Conservation (phyloP, 2,888 invertebrate genomes). For the Brassicogethes aeneus region DNA sequence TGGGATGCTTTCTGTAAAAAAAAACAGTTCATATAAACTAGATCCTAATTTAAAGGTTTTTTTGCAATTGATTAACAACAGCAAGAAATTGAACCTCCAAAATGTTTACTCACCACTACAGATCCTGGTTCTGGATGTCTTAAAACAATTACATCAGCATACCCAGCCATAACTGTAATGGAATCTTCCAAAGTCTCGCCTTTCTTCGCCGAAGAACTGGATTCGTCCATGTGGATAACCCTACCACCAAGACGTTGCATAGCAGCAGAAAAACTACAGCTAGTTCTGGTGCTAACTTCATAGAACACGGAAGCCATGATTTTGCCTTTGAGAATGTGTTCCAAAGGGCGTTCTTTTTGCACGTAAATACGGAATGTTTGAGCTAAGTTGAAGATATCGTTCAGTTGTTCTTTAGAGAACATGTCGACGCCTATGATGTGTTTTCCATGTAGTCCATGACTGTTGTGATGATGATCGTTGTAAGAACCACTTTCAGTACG, state of each 20-base stretch:
- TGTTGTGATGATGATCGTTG: conserved; percentile 25
- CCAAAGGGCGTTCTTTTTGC: conserved; percentile 71
- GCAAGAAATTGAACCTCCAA: neutral
- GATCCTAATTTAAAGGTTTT: too few species aligned
- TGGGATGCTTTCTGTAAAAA: conserved; percentile 65
- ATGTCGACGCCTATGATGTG: conserved; percentile 78
- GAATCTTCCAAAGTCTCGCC: conserved; percentile 93
- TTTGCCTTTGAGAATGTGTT: conserved; percentile 83
- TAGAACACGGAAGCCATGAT: conserved; percentile 95
- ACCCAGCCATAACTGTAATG: conserved; percentile 80
- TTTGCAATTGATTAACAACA: conserved; percentile 6
- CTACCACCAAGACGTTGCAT: conserved; percentile 94
- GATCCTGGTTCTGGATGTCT: conserved; percentile 92
- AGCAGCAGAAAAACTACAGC: conserved; percentile 92
- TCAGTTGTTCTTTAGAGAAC: conserved; percentile 82
- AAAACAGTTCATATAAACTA: conserved; percentile 4
- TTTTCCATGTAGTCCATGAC: conserved; percentile 56
- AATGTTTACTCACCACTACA: conserved; percentile 69
- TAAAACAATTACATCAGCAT: conserved; percentile 88
- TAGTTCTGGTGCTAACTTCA: conserved; percentile 95
- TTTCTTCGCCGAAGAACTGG: conserved; percentile 89
- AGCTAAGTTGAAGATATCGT: conserved; percentile 90
- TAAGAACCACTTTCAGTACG: conserved; percentile 28
- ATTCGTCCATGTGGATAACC: conserved; percentile 83
- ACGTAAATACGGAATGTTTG: conserved; percentile 78